phyloP scores from a whole-genome alignment of 2,888 invertebrate species.

The Apocheima hispidaria region DNA sequence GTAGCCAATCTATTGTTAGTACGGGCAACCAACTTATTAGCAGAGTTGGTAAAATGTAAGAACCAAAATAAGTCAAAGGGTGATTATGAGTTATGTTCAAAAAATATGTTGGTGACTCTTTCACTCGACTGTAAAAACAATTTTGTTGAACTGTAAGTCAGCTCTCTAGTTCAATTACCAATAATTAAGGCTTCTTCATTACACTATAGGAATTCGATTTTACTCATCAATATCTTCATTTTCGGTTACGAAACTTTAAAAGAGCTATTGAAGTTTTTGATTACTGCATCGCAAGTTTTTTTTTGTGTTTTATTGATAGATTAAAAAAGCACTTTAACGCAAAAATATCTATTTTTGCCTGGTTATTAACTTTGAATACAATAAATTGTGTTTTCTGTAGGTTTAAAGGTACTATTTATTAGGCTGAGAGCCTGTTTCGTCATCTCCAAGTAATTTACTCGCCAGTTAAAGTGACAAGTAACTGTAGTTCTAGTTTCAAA shows the following conservation, averaged over 20 bases:
- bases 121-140: background rate
- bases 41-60: background rate
- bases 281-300: background rate
- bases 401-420: too few relatives aligned
- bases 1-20: conserved; percentile 41
- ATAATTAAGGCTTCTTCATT: conserved; percentile 44
- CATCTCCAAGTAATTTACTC: too few relatives aligned
- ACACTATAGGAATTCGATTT: conserved; percentile 50
- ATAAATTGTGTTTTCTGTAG: too few relatives aligned
- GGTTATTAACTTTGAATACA: too few relatives aligned
- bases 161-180: conserved; percentile 36
- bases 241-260: conserved; percentile 54
- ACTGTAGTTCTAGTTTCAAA: too few relatives aligned
- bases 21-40: background rate
- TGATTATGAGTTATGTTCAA: background rate
- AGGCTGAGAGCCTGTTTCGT: too few relatives aligned
- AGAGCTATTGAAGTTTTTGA: conserved; percentile 7
- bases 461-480: too few relatives aligned
- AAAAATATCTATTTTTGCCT: too few relatives aligned
- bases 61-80: background rate
- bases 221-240: conserved; percentile 58
- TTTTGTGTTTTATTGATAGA: too few relatives aligned
- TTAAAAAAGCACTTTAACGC: too few relatives aligned
- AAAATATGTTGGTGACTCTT: background rate
- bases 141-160: conserved; percentile 10